A percentile compares a stretch with the other conserved stretches of the same genome.
These are phyloP conservation scores for Aptenodytes patagonicus DNA, from an alignment of 2,113 vertebrate species.

Conservation along the genomic window DNA sequence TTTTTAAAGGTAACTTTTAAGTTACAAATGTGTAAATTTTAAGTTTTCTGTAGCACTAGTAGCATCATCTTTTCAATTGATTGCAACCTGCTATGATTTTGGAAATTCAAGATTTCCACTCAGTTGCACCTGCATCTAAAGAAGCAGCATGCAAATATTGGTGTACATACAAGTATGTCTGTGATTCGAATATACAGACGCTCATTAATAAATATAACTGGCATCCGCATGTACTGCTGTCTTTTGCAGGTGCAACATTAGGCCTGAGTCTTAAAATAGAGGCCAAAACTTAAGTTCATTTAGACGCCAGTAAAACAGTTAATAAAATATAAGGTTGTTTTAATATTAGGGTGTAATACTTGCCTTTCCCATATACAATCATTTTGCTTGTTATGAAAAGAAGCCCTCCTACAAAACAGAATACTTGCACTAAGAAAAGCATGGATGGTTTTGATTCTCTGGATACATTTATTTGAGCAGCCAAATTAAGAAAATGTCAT, in stretches of 20 bases:
- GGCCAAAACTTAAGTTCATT: neutral
- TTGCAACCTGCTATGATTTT: neutral
- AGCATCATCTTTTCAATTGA: neutral
- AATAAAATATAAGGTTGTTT: neutral
- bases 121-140: neutral
- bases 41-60: neutral
- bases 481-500: neutral
- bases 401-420: neutral
- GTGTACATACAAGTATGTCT: neutral
- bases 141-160: neutral
- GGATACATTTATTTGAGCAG: neutral
- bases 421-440: neutral
- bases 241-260: neutral
- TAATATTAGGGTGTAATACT: neutral
- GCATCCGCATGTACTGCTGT: neutral
- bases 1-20: neutral
- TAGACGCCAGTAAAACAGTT: neutral
- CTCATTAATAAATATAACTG: neutral
- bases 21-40: neutral
- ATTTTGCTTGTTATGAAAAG: neutral
- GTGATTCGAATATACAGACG: neutral
- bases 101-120: neutral
- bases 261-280: neutral
- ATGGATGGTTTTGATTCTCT: neutral
- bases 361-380: neutral